Conservation (phyloP, 2,113 vertebrate species). For the Daphoenositta chrysoptera region DNA sequence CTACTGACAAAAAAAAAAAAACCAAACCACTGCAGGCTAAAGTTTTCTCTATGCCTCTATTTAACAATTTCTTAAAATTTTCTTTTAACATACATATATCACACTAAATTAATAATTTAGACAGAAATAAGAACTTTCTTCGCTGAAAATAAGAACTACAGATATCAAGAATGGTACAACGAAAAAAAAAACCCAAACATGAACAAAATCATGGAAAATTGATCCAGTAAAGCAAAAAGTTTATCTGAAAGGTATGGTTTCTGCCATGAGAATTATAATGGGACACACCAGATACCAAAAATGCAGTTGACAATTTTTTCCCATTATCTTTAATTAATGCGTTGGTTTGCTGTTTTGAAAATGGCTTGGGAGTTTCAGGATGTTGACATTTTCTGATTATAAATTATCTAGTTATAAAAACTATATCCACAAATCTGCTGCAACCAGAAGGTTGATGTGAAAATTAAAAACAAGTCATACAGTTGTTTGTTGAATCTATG, state of each 20-base stretch:
- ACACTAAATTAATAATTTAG: not conserved
- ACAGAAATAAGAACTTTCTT: not conserved
- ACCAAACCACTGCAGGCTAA: not conserved
- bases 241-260: not conserved
- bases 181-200: not conserved
- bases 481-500: not conserved
- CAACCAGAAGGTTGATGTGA: not conserved
- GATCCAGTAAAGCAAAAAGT: not conserved
- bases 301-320: not conserved
- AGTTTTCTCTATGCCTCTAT: not conserved
- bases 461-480: not conserved
- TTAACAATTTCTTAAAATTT: not conserved
- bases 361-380: not conserved
- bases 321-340: not conserved
- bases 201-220: not conserved
- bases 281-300: not conserved
- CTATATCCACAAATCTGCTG: not conserved
- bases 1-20: not conserved
- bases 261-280: not conserved
- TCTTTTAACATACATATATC: not conserved
- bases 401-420: not conserved
- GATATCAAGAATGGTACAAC: not conserved
- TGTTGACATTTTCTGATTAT: not conserved
- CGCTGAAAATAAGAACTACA: not conserved
- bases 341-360: not conserved